These are phyloP conservation scores for Symphodus melops DNA, from an alignment of 2,113 vertebrate species.

Conservation along the genomic window DNA sequence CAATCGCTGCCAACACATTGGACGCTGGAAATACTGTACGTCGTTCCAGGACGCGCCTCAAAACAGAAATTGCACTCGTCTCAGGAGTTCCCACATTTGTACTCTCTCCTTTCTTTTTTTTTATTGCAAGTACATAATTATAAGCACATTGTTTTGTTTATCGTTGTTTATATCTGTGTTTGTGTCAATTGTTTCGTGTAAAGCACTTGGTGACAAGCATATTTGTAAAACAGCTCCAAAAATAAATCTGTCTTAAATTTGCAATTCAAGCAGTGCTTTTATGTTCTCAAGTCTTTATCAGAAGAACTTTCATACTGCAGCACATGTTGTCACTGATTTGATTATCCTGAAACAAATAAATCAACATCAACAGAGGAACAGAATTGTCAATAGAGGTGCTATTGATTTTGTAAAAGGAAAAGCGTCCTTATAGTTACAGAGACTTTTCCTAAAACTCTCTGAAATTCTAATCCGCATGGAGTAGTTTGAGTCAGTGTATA, in stretches of 20 bases:
- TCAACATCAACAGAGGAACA: not conserved
- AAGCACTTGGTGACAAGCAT: conserved; percentile 62
- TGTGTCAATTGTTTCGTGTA: conserved; percentile 55
- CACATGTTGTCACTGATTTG: conserved; percentile 12
- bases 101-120: conserved; percentile 21
- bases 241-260: conserved; percentile 79
- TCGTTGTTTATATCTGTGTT: conserved; percentile 48
- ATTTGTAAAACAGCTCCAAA: conserved; percentile 53
- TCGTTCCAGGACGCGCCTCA: conserved; percentile 47
- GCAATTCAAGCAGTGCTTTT: conserved; percentile 24
- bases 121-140: conserved; percentile 47
- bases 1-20: conserved; percentile 62
- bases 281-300: conserved; percentile 16
- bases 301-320: not conserved
- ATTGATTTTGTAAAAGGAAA: not conserved
- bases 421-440: not conserved
- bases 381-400: not conserved
- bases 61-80: conserved; percentile 54
- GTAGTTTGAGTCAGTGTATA: conserved; percentile 11
- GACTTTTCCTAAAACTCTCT: not conserved
- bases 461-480: conserved; percentile 13
- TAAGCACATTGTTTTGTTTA: conserved; percentile 51
- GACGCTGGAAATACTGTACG: conserved; percentile 38
- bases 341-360: conserved; percentile 9
- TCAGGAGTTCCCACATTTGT: conserved; percentile 64